phyloP scores from a whole-genome alignment of 2,113 vertebrate genomes.

The Stegastes partitus region DNA sequence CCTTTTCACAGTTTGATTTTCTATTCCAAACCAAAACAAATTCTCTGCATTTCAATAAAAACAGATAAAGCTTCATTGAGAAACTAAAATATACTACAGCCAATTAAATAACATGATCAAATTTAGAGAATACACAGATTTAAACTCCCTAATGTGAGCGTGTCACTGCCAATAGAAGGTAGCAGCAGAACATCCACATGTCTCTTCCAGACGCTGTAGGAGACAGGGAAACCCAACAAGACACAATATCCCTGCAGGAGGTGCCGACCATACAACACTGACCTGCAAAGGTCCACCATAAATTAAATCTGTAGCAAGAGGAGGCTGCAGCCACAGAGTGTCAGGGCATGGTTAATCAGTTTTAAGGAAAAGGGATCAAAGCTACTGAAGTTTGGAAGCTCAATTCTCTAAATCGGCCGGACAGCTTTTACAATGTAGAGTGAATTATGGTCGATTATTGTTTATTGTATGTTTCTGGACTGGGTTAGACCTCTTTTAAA shows the following conservation, averaged over 20 bases:
- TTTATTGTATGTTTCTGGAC: constrained; percentile 1
- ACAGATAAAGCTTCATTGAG: constrained; percentile 35
- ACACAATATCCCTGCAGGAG: constrained; percentile 76
- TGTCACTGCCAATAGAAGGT: constrained; percentile 24
- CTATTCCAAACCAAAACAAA: constrained; percentile 43
- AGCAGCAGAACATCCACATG: constrained; percentile 47
- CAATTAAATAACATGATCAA: constrained; percentile 40
- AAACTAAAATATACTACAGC: constrained; percentile 21
- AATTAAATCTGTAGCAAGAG: constrained; percentile 67
- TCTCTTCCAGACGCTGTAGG: constrained; percentile 54
- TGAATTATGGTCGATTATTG: constrained; percentile 61
- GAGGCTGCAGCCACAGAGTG: constrained; percentile 49
- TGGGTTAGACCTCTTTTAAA: constrained; percentile 56
- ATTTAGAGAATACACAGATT: constrained; percentile 36
- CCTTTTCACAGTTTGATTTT: constrained; percentile 55
- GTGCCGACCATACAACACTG: constrained; percentile 57
- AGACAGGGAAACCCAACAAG: constrained; percentile 53
- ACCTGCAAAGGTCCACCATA: constrained; percentile 70
- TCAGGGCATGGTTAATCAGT: constrained; percentile 65
- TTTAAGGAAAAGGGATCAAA: constrained; percentile 67
- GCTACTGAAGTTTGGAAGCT: constrained; percentile 42
- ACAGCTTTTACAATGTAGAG: constrained; percentile 65
- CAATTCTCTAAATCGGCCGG: constrained; percentile 36
- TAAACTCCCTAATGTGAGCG: constrained; percentile 26
- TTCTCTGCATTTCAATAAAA: constrained; percentile 29